These are phyloP conservation scores for Eristalis intricaria DNA, from an alignment of 2,888 invertebrate species.

Conservation along the genomic window DNA sequence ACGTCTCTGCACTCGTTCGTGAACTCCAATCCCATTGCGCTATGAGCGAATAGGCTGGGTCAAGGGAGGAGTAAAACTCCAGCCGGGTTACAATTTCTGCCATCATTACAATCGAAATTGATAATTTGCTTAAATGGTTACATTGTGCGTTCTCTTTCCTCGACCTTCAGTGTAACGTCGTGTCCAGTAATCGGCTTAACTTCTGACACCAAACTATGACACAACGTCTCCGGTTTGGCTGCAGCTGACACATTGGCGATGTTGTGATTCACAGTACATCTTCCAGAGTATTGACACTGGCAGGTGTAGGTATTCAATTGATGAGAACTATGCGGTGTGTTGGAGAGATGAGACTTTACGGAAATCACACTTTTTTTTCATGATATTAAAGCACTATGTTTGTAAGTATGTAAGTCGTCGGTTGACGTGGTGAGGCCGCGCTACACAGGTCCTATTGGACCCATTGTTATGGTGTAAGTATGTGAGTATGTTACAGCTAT, in stretches of 20 bases:
- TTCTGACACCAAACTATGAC: constrained; percentile 18
- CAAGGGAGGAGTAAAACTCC: not conserved
- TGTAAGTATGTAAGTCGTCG: no score
- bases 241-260: not conserved
- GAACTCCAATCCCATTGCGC: not conserved
- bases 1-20: not conserved
- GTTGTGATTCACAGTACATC: not conserved
- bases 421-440: no score
- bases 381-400: no score
- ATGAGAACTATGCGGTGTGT: no score
- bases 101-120: constrained; percentile 21
- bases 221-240: not conserved
- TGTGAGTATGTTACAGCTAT: no score
- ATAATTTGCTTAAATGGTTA: not conserved
- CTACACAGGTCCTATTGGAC: no score
- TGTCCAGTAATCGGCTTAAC: constrained; percentile 18
- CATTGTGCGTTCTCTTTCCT: not conserved
- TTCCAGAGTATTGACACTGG: not conserved
- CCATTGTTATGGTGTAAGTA: no score
- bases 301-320: not conserved
- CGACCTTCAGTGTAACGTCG: not conserved
- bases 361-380: no score
- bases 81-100: not conserved
- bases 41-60: not conserved
- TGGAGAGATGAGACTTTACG: no score